Evolutionary conservation across 2,888 invertebrate species (phyloP).

Genomic region (Lordiphosa andalusiaca): DNA sequence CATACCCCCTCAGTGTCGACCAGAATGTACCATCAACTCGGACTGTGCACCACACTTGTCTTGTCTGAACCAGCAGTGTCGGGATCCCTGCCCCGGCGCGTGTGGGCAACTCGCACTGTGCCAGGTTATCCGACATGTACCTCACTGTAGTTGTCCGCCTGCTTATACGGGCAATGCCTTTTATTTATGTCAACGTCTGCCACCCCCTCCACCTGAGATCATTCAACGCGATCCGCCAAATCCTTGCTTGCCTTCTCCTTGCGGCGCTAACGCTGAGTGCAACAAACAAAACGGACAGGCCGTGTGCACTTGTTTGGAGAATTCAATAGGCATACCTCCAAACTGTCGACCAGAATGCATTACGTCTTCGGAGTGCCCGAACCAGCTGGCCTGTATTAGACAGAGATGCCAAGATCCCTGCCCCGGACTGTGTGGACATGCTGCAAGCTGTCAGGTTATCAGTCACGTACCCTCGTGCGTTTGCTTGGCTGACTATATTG

Average conservation of each 20-base stretch:
- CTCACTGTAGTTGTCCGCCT: slow-evolving; percentile 85
- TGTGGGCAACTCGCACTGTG: slow-evolving; percentile 88
- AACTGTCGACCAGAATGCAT: slow-evolving; percentile 89
- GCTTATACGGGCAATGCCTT: slow-evolving; percentile 89
- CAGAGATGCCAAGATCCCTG: slow-evolving; percentile 90
- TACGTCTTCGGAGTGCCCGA: slow-evolving; percentile 87
- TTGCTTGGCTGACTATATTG: slow-evolving; percentile 81
- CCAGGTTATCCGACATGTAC: slow-evolving; percentile 85
- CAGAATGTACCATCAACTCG: slow-evolving; percentile 87
- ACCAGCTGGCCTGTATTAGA: slow-evolving; percentile 87
- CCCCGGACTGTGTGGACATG: slow-evolving; percentile 87
- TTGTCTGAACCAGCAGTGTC: slow-evolving; percentile 87
- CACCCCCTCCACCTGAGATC: slow-evolving; percentile 61
- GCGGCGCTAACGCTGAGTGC: slow-evolving; percentile 84
- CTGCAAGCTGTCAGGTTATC: slow-evolving; percentile 87
- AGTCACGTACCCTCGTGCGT: slow-evolving; percentile 89
- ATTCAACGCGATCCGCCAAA: slow-evolving; percentile 77
- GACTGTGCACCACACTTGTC: slow-evolving; percentile 87
- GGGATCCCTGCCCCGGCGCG: slow-evolving; percentile 88
- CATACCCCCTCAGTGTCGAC: slow-evolving; percentile 87
- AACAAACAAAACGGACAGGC: slow-evolving; percentile 77
- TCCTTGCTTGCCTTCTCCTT: slow-evolving; percentile 85
- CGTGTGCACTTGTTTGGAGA: slow-evolving; percentile 84
- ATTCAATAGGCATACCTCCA: slow-evolving; percentile 87
- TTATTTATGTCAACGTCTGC: slow-evolving; percentile 82